Conservation (phyloP, 35 echinoderm and acorn worm species). For the Anneissia japonica region DNA sequence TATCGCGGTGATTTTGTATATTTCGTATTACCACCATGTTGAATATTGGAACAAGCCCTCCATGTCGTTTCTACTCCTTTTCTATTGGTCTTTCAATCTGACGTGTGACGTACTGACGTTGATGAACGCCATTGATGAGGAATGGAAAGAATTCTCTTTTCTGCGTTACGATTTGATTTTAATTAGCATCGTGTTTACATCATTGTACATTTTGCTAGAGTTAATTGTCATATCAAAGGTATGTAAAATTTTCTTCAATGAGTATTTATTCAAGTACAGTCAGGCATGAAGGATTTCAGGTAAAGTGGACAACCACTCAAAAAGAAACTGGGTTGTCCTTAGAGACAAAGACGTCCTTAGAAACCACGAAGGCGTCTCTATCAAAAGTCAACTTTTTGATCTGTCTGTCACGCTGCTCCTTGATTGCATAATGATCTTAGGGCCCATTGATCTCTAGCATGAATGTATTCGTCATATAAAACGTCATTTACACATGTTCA, state of each 20-base stretch:
- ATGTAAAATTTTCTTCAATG: too few species aligned
- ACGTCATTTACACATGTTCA: too few species aligned
- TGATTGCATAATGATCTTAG: too few species aligned
- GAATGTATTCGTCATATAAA: too few species aligned
- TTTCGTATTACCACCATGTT: constrained; percentile 73
- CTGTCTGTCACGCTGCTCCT: too few species aligned
- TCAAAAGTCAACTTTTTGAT: too few species aligned
- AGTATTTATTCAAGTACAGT: background rate
- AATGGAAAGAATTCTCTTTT: background rate
- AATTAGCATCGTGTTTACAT: background rate
- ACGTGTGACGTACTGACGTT: constrained; percentile 29
- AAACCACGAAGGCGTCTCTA: too few species aligned
- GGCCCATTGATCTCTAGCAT: too few species aligned
- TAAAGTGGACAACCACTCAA: too few species aligned
- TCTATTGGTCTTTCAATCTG: constrained; percentile 70
- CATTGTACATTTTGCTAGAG: background rate
- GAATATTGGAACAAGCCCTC: constrained; percentile 59
- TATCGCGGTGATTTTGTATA: constrained; percentile 32
- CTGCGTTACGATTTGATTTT: background rate
- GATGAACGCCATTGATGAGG: constrained; percentile 12
- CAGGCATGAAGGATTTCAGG: too few species aligned
- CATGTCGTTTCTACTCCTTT: constrained; percentile 42
- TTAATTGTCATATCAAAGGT: background rate
- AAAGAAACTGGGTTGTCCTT: too few species aligned
- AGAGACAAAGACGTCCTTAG: too few species aligned